phyloP scores from a whole-genome alignment of 1,140 invertebrate species.

The Galleria mellonella region DNA sequence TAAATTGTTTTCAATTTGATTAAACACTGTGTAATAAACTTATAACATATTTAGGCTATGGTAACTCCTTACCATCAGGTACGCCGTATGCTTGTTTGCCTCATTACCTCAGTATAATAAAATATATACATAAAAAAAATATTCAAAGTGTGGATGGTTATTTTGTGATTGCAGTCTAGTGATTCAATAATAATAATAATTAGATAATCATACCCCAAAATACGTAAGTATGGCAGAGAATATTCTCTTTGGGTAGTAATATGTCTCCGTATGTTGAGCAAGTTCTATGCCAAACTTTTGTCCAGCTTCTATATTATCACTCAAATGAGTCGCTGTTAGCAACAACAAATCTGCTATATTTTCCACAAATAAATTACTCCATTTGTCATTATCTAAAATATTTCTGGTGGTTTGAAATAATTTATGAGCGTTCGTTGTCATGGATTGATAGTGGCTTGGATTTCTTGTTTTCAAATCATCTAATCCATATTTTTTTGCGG shows the following conservation, averaged over 20 bases:
- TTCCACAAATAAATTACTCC: constrained; percentile 47
- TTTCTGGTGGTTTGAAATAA: constrained; percentile 39
- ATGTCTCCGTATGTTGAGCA: constrained; percentile 17
- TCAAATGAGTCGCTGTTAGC: constrained; percentile 30
- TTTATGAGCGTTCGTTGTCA: constrained; percentile 23
- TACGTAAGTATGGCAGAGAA: constrained; percentile 48
- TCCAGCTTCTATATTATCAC: constrained; percentile 26
- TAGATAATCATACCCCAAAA: constrained; percentile 44
- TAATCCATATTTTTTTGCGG: constrained; percentile 42
- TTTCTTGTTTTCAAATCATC: not conserved
- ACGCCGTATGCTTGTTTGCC: too few relatives aligned
- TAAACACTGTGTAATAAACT: too few relatives aligned
- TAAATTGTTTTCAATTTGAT: too few relatives aligned
- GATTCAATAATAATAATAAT: not conserved
- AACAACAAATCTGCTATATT: constrained; percentile 49
- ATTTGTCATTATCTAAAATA: constrained; percentile 40
- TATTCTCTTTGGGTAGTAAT: constrained; percentile 37
- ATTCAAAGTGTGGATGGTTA: too few relatives aligned
- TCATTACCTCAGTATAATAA: too few relatives aligned
- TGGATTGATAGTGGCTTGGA: constrained; percentile 9
- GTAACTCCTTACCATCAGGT: too few relatives aligned
- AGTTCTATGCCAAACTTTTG: constrained; percentile 29
- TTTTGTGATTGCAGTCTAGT: too few relatives aligned
- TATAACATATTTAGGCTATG: too few relatives aligned
- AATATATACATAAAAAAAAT: too few relatives aligned